phyloP scores from a whole-genome alignment of 37 sponge, comb jelly and placozoan genomes.

The Beroe ovata region DNA sequence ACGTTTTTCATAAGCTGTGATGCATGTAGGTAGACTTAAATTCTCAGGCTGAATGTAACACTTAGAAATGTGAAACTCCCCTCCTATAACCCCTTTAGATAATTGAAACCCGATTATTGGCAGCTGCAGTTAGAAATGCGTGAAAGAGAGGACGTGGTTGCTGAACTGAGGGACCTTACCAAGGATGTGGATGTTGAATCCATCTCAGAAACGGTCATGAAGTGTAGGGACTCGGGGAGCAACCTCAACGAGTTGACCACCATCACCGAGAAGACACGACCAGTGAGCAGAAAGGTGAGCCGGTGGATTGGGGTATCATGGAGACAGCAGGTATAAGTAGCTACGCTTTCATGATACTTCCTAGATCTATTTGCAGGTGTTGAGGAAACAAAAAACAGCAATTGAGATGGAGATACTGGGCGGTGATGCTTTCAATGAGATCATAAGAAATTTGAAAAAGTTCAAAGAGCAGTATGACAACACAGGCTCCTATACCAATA shows the following conservation, averaged over 20 bases:
- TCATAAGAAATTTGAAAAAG: background rate
- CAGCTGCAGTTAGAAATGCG: background rate
- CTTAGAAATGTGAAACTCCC: no score
- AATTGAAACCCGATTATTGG: no score
- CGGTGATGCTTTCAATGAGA: conserved; percentile 12
- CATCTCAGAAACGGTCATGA: background rate
- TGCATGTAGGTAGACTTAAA: no score
- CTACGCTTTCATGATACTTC: no score
- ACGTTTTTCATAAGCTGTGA: no score
- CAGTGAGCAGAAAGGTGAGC: background rate
- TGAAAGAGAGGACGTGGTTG: background rate
- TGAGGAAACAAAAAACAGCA: conserved; percentile 25
- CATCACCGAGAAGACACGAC: background rate
- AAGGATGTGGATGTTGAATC: background rate
- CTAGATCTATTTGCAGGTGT: conserved; percentile 50
- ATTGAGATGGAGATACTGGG: conserved; percentile 9
- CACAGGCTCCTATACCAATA: no score
- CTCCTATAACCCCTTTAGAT: no score
- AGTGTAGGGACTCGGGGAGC: background rate
- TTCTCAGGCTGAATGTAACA: no score
- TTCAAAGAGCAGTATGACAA: conserved; percentile 32
- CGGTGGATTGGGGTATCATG: no score
- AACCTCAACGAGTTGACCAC: background rate
- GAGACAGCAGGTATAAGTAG: no score
- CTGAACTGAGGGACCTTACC: conserved; percentile 50